Conservation (phyloP, 2,797 vertebrate genomes). For the Nannoperca australis region DNA sequence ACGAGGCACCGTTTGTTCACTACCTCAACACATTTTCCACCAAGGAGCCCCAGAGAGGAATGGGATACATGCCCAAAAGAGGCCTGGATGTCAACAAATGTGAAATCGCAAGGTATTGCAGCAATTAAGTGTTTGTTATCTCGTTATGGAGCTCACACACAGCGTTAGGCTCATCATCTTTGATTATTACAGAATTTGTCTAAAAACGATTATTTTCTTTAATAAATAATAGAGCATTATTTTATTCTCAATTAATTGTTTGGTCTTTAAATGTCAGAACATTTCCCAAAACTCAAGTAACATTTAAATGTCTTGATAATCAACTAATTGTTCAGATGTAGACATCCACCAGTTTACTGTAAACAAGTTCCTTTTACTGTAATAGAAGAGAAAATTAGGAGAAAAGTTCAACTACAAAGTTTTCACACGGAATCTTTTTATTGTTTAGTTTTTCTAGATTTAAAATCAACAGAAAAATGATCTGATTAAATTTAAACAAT, state of each 20-base stretch:
- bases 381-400: not conserved
- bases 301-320: not conserved
- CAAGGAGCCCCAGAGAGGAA: constrained; percentile 99
- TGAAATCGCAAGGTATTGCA: constrained; percentile 94
- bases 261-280: not conserved
- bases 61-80: constrained; percentile 99
- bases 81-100: constrained; percentile 99
- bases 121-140: not conserved
- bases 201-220: not conserved
- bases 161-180: not conserved
- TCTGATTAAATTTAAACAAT: not conserved
- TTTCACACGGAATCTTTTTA: not conserved
- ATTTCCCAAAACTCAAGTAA: not conserved
- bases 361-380: not conserved
- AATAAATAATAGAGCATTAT: not conserved
- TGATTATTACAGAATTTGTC: not conserved
- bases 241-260: not conserved
- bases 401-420: too few species aligned
- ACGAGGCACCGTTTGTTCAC: constrained; percentile 96
- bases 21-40: constrained; percentile 99
- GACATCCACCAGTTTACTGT: not conserved
- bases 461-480: not conserved
- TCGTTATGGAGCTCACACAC: not conserved
- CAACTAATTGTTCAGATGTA: not conserved
- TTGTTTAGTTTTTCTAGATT: not conserved